Conservation (phyloP, 2,888 invertebrate species). For the Melitaea athalia region DNA sequence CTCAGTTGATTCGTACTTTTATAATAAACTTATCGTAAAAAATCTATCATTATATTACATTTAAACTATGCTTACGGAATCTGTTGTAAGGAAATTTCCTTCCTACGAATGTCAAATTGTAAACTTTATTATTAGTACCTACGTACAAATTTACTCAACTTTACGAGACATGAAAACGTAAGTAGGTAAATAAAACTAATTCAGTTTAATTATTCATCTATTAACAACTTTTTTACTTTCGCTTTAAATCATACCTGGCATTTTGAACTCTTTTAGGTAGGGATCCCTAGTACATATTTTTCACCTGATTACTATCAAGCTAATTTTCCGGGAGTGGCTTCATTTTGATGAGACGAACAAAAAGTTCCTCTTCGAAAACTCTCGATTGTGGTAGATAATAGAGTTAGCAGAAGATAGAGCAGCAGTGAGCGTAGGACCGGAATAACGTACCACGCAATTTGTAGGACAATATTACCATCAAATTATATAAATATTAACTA, state of each 20-base stretch:
- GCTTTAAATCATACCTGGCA: background rate
- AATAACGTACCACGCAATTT: too few species aligned
- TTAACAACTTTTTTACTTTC: background rate
- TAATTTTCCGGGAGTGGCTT: too few species aligned
- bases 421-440: too few species aligned
- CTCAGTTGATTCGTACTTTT: slow-evolving; percentile 77
- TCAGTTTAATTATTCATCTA: background rate
- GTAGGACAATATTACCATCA: too few species aligned
- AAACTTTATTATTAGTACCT: slow-evolving; percentile 10
- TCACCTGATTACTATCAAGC: too few species aligned
- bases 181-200: background rate
- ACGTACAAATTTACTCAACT: slow-evolving; percentile 9
- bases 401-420: too few species aligned
- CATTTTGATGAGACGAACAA: too few species aligned
- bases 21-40: slow-evolving; percentile 77
- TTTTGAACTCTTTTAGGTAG: slow-evolving; percentile 2
- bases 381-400: too few species aligned
- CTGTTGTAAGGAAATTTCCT: slow-evolving; percentile 44
- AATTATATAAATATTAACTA: too few species aligned
- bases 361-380: too few species aligned
- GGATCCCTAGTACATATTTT: too few species aligned
- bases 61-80: slow-evolving; percentile 62
- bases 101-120: slow-evolving; percentile 42
- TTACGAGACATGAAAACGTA: background rate
- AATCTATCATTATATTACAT: slow-evolving; percentile 55